Evolutionary conservation across 2,888 invertebrate genomes (phyloP), one percentile per base, ranked within the genome.

Genomic region (Sarcophaga carnaria): DNA sequence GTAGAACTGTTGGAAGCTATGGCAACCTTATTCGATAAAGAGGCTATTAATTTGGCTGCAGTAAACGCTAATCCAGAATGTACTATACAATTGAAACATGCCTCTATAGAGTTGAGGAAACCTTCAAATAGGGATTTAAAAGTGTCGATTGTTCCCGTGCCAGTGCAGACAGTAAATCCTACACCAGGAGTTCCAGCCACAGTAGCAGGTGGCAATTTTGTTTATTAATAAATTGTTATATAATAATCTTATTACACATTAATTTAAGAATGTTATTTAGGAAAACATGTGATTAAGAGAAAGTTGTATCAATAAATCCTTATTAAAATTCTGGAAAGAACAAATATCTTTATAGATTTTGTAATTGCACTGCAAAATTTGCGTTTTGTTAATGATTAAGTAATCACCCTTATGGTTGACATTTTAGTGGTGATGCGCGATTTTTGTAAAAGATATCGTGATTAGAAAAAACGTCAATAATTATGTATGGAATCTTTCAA

Each of bases 81-180:
- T 66, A 96, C 97, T 0, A 93, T 98, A 83, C 98, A 99, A 92
- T 94, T 99, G 84, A 97, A 97, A 20, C 98, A 98, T 93, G 98
- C 98, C 0, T 97, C 97, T 5, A 96, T 96, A 70, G 96, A 96
- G 87, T 94, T 99, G 6, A 94, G 97, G 62, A 97, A 97, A 92
- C 96, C 96, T 0, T 94, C 96, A 75, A 96, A 92, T 86, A 91
- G 93, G 5, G 94, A 94, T 89, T 90, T 94, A 3, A 94, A 93
- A 86, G 91, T 91, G 8, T 90, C 91, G 2, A 93, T 93, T 82
- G 90, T 91, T 20, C 93, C 93, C 2, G 86, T 91, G 0, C 91
- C 87, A 0, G 87, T 87, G 10, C 87, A 87, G 69, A 87, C 87
- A 0, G 87, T 87, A 22, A 87, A 84, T 77, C 87, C 87, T 5